Percentiles rank a stretch among this genome's conserved stretches.
Conservation (phyloP, 2,113 vertebrate genomes). For the Phycodurus eques region DNA sequence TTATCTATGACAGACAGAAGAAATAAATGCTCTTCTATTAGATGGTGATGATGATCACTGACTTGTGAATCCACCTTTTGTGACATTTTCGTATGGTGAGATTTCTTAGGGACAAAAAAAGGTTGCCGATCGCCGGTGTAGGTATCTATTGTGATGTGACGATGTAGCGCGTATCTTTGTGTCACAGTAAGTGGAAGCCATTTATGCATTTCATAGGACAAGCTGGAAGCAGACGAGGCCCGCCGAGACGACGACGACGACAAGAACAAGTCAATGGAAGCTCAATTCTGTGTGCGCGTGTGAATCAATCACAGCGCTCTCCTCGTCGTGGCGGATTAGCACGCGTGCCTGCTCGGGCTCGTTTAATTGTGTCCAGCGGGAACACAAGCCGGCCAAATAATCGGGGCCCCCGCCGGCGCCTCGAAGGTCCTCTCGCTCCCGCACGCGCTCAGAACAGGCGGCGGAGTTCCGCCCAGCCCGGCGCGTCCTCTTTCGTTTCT, state of each 20-base stretch:
- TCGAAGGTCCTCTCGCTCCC: background rate
- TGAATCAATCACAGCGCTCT: slow-evolving; percentile 34
- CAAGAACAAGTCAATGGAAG: background rate
- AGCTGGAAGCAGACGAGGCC: background rate
- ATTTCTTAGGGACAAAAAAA: no score
- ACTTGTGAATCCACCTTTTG: no score
- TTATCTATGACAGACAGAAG: no score
- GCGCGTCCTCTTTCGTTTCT: slow-evolving; percentile 10
- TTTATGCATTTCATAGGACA: background rate
- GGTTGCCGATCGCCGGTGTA: no score
- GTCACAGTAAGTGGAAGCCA: background rate
- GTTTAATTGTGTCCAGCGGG: slow-evolving; percentile 55
- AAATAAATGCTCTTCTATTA: no score
- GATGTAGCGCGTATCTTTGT: no score
- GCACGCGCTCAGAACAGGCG: background rate
- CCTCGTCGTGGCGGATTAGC: slow-evolving; percentile 18
- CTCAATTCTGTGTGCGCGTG: background rate
- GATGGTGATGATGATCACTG: no score
- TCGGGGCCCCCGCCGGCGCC: slow-evolving; percentile 9
- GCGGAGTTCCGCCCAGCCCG: background rate
- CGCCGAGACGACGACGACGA: background rate
- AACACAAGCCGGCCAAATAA: slow-evolving; percentile 38
- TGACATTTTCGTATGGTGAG: no score
- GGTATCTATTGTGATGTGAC: background rate
- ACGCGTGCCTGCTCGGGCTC: slow-evolving; percentile 11